These are phyloP conservation scores for Siniperca obscura DNA, from an alignment of 2,797 vertebrate species.

Conservation along the genomic window DNA sequence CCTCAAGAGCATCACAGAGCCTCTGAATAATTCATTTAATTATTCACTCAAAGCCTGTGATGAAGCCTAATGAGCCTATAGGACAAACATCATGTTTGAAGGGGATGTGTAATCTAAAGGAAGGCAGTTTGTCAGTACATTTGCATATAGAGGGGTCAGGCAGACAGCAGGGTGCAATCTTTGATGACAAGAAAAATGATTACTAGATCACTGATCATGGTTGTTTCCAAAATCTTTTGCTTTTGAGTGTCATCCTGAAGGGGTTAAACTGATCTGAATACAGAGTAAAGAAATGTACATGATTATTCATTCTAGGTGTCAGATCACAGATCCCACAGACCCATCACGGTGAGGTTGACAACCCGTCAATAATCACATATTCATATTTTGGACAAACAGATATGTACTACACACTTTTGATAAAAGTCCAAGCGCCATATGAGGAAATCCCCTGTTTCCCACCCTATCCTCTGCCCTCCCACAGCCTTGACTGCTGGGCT, in stretches of 20 bases:
- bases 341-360: neutral
- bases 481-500: slow-evolving; percentile 84
- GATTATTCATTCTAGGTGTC: neutral
- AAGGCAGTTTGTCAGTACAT: slow-evolving; percentile 5
- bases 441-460: slow-evolving; percentile 82
- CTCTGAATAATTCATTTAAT: slow-evolving; percentile 57
- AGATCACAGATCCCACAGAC: neutral
- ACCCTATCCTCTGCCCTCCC: slow-evolving; percentile 78
- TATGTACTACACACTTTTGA: slow-evolving; percentile 55
- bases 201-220: neutral
- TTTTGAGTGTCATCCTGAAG: neutral
- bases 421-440: slow-evolving; percentile 63
- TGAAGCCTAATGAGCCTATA: slow-evolving; percentile 39
- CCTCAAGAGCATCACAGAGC: slow-evolving; percentile 47
- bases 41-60: slow-evolving; percentile 43
- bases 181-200: slow-evolving; percentile 24
- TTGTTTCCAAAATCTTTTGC: neutral
- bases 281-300: neutral
- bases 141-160: slow-evolving; percentile 30
- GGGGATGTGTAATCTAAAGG: slow-evolving; percentile 10
- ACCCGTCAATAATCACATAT: slow-evolving; percentile 20
- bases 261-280: slow-evolving; percentile 17
- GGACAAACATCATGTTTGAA: slow-evolving; percentile 11
- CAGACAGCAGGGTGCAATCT: slow-evolving; percentile 13
- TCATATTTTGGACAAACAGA: slow-evolving; percentile 34